phyloP scores from a whole-genome alignment of 2,888 invertebrate genomes.

The Vesta saturnalis region DNA sequence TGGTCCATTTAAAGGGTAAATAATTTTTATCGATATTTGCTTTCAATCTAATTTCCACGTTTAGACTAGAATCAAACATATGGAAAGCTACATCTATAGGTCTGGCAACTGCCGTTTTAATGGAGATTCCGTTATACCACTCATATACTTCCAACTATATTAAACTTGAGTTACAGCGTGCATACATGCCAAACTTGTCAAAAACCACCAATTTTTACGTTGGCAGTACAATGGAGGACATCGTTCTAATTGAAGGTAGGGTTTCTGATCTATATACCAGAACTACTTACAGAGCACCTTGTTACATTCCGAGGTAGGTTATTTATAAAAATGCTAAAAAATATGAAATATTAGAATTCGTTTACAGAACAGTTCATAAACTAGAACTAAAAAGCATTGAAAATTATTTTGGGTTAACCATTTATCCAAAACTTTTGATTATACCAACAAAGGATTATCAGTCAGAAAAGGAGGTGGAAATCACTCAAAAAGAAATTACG shows the following conservation, averaged over 20 bases:
- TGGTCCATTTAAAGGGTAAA: conserved; percentile 27
- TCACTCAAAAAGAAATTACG: no score
- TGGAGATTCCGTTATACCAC: conserved; percentile 65
- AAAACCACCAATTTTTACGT: conserved; percentile 64
- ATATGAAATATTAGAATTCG: no score
- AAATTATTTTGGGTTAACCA: no score
- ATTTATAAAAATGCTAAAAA: no score
- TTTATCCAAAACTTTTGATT: no score
- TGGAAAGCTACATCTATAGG: conserved; percentile 72
- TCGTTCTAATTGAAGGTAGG: conserved; percentile 67
- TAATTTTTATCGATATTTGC: not conserved
- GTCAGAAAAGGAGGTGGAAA: no score
- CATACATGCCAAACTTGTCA: conserved; percentile 66
- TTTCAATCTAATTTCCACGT: conserved; percentile 6
- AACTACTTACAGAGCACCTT: conserved; percentile 67
- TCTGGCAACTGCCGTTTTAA: conserved; percentile 65
- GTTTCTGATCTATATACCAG: conserved; percentile 66
- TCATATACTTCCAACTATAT: conserved; percentile 67
- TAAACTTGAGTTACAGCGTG: conserved; percentile 66
- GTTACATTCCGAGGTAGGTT: conserved; percentile 66
- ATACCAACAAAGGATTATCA: no score
- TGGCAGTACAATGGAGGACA: conserved; percentile 56
- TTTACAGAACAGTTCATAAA: no score
- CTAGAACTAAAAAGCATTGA: no score
- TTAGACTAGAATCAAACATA: conserved; percentile 67